Evolutionary conservation across 1,140 invertebrate genomes (phyloP).

Genomic region (Macrotrachela quadricornifera): DNA sequence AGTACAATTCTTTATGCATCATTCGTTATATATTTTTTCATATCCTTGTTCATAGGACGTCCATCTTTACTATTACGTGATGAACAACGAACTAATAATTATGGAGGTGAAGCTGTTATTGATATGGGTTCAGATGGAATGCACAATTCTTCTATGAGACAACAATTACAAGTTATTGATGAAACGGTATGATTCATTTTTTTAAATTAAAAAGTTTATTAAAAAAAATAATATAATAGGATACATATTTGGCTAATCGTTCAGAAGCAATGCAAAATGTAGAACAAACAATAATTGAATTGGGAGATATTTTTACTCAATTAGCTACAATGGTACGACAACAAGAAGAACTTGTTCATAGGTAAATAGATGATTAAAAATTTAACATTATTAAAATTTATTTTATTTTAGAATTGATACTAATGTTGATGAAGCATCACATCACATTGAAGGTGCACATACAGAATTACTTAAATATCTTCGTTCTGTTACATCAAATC

Average conservation of each 20-base stretch:
- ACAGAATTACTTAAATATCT: constrained; percentile 92
- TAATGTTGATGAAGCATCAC: constrained; percentile 77
- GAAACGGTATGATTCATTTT: not conserved
- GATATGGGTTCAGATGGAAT: constrained; percentile 3
- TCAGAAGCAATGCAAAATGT: constrained; percentile 97
- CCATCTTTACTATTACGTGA: too few relatives aligned
- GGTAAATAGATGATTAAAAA: constrained; percentile 29
- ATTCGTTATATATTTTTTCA: too few relatives aligned
- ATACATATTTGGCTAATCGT: constrained; percentile 67
- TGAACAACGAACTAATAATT: not conserved
- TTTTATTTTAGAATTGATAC: constrained; percentile 63
- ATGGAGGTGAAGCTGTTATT: not conserved
- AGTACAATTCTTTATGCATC: too few relatives aligned
- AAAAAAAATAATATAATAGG: constrained; percentile 30
- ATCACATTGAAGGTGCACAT: constrained; percentile 93
- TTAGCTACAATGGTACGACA: constrained; percentile 95
- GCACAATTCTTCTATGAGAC: not conserved
- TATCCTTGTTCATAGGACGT: too few relatives aligned
- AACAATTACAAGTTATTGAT: constrained; percentile 1
- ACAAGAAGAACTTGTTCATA: constrained; percentile 91
- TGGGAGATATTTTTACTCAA: constrained; percentile 95
- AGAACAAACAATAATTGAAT: constrained; percentile 90
- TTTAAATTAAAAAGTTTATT: not conserved
- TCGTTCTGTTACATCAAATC: constrained; percentile 80
- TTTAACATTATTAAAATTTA: constrained; percentile 2